phyloP scores from a whole-genome alignment of 2,888 invertebrate genomes.

The Zeuzera pyrina region DNA sequence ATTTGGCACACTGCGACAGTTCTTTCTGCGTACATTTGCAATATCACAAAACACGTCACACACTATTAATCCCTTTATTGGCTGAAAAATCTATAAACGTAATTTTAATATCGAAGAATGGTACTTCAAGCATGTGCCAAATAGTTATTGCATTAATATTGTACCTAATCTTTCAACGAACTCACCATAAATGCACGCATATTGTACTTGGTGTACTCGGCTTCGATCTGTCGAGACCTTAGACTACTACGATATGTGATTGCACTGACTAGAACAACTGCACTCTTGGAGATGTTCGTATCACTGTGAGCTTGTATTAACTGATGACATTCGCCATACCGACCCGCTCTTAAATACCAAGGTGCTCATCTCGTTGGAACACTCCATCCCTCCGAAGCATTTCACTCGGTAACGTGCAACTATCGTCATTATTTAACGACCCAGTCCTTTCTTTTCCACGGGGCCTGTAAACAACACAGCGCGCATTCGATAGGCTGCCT shows the following conservation, averaged over 20 bases:
- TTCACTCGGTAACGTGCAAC: slow-evolving; percentile 65
- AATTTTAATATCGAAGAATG: slow-evolving; percentile 18
- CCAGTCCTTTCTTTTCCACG: slow-evolving; percentile 68
- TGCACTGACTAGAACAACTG: slow-evolving; percentile 35
- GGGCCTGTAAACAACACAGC: slow-evolving; percentile 33
- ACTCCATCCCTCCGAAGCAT: slow-evolving; percentile 70
- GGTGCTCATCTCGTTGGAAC: slow-evolving; percentile 67
- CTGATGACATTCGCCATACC: slow-evolving; percentile 68
- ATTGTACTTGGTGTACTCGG: slow-evolving; percentile 41
- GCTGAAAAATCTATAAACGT: slow-evolving; percentile 24
- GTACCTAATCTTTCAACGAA: slow-evolving; percentile 30
- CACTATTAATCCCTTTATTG: slow-evolving; percentile 29
- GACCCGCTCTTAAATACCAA: slow-evolving; percentile 69
- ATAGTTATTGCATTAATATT: slow-evolving; percentile 24
- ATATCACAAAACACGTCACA: slow-evolving; percentile 45
- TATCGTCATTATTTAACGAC: slow-evolving; percentile 67
- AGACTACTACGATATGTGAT: slow-evolving; percentile 24
- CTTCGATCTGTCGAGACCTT: slow-evolving; percentile 29
- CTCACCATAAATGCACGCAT: slow-evolving; percentile 70
- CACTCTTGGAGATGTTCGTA: slow-evolving; percentile 57
- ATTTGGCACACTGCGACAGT: slow-evolving; percentile 34
- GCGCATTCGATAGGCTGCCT: slow-evolving; percentile 58
- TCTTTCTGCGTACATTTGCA: slow-evolving; percentile 10
- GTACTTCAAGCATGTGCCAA: slow-evolving; percentile 54
- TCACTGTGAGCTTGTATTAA: slow-evolving; percentile 56